phyloP scores from a whole-genome alignment of 2,113 vertebrate species.

The Oxyruncus cristatus region DNA sequence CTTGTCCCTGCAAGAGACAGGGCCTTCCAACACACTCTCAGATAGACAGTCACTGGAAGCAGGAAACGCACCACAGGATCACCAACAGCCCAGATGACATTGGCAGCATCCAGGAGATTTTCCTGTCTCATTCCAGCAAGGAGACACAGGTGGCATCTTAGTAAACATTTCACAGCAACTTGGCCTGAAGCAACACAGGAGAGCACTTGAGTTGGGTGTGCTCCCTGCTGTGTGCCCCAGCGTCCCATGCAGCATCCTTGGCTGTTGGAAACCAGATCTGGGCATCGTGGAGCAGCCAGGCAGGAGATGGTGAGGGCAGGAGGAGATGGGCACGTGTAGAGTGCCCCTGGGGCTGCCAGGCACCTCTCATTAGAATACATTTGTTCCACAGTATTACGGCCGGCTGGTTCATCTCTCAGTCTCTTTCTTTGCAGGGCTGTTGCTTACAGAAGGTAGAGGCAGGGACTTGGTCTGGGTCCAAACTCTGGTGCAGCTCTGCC shows the following conservation, averaged over 20 bases:
- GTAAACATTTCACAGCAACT: not conserved
- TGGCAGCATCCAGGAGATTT: not conserved
- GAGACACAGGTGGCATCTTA: not conserved
- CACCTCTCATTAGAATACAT: slow-evolving; percentile 85
- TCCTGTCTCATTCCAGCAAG: not conserved
- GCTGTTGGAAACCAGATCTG: not conserved
- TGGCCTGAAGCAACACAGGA: not conserved
- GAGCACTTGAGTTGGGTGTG: not conserved
- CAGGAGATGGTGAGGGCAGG: not conserved
- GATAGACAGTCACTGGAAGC: not conserved
- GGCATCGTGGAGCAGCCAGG: not conserved
- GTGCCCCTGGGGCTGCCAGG: slow-evolving; percentile 74
- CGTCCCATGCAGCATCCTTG: not conserved
- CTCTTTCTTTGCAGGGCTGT: slow-evolving; percentile 68
- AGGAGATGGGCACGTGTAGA: not conserved
- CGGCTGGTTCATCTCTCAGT: slow-evolving; percentile 74
- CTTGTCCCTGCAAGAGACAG: not conserved
- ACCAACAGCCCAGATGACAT: not conserved
- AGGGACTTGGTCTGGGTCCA: slow-evolving; percentile 90
- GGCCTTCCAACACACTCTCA: not conserved
- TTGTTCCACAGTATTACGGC: slow-evolving; percentile 85
- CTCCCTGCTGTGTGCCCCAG: not conserved
- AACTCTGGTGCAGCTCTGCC: slow-evolving; percentile 75
- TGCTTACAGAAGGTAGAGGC: slow-evolving; percentile 91
- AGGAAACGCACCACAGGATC: not conserved